phyloP scores from a whole-genome alignment of 2,888 invertebrate genomes.

The Cheilosia pagana region DNA sequence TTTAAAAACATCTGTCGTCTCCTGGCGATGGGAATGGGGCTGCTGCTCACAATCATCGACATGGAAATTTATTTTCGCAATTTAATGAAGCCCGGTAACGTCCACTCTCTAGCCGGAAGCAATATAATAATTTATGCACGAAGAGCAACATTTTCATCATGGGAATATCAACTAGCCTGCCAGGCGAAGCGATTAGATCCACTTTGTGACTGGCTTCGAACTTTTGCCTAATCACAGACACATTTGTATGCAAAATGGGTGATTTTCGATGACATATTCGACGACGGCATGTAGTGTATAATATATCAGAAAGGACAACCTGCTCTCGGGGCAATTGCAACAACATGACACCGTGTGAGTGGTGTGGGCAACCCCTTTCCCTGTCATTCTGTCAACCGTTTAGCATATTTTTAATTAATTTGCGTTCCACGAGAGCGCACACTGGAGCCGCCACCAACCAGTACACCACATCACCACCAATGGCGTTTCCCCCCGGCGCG shows the following conservation, averaged over 20 bases:
- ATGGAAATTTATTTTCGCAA: slow-evolving; percentile 49
- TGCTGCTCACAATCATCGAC: neutral
- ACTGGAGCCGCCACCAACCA: slow-evolving; percentile 41
- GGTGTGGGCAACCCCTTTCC: slow-evolving; percentile 18
- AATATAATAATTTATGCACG: slow-evolving; percentile 67
- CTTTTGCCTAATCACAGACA: slow-evolving; percentile 46
- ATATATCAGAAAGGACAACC: slow-evolving; percentile 55
- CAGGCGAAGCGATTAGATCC: slow-evolving; percentile 57
- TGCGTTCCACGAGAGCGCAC: slow-evolving; percentile 52
- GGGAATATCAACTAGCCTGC: slow-evolving; percentile 58
- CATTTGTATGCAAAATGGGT: slow-evolving; percentile 68
- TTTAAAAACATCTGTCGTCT: slow-evolving; percentile 65
- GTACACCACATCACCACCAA: slow-evolving; percentile 35
- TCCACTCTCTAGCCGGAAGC: slow-evolving; percentile 55
- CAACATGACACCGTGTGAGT: slow-evolving; percentile 46
- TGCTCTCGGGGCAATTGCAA: slow-evolving; percentile 57
- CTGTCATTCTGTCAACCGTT: slow-evolving; percentile 62
- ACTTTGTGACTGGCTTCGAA: slow-evolving; percentile 46
- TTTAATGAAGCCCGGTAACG: slow-evolving; percentile 61
- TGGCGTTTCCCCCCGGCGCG: slow-evolving; percentile 9
- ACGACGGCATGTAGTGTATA: slow-evolving; percentile 33
- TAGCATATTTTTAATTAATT: slow-evolving; percentile 75
- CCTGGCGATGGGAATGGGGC: neutral
- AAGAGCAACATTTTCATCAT: slow-evolving; percentile 61
- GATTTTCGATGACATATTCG: slow-evolving; percentile 70